These are phyloP conservation scores for Elysia crispata DNA, from an alignment of 2,888 invertebrate species.

Conservation along the genomic window DNA sequence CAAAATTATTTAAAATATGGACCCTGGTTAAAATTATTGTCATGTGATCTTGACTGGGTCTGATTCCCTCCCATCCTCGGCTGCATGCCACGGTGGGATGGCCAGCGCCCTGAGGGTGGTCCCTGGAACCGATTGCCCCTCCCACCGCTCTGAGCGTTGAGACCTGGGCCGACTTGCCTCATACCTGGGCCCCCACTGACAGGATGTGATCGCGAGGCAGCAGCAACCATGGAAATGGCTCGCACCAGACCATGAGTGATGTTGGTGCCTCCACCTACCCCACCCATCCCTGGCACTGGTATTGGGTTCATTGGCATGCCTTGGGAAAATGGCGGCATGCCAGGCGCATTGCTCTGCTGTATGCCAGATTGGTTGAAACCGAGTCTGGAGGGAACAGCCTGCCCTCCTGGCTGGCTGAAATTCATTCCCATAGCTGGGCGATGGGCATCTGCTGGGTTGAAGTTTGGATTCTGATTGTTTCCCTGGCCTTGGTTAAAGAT, in stretches of 20 bases:
- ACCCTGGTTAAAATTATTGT: slow-evolving; percentile 32
- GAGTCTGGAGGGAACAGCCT: too few relatives aligned
- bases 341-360: too few relatives aligned
- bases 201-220: neutral
- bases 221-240: slow-evolving; percentile 6
- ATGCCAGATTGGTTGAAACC: too few relatives aligned
- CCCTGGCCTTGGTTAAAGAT: neutral
- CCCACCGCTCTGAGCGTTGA: neutral
- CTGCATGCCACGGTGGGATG: slow-evolving; percentile 28
- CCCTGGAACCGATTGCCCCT: slow-evolving; percentile 11
- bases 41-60: neutral
- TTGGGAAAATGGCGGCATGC: too few relatives aligned
- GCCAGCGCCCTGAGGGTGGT: slow-evolving; percentile 29
- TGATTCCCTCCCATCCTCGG: slow-evolving; percentile 41
- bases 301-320: too few relatives aligned
- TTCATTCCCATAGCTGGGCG: too few relatives aligned
- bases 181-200: neutral
- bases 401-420: too few relatives aligned
- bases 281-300: neutral
- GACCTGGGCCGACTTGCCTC: neutral
- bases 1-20: slow-evolving; percentile 30
- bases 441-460: neutral
- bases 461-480: neutral
- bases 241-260: slow-evolving; percentile 1
- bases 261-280: neutral